Conservation (phyloP, 2,888 invertebrate species). For the Phalangium opilio region DNA sequence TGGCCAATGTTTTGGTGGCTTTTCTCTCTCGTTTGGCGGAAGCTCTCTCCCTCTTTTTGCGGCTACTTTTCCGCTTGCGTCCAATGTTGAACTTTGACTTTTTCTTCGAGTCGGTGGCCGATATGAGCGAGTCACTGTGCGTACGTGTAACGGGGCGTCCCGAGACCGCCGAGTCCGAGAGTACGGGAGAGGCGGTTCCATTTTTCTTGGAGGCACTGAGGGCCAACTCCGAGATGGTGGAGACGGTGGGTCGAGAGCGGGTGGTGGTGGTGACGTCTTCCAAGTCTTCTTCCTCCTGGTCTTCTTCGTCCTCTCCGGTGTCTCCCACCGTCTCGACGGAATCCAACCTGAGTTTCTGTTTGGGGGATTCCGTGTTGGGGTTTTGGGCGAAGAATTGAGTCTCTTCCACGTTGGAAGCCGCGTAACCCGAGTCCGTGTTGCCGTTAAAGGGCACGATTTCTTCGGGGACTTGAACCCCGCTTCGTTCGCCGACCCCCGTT, state of each 20-base stretch:
- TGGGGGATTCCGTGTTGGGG: neutral
- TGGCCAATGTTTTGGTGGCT: conserved; percentile 93
- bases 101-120: conserved; percentile 14
- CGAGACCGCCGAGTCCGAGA: neutral
- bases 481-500: neutral
- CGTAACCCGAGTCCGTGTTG: conserved; percentile 71
- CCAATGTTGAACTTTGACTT: conserved; percentile 23
- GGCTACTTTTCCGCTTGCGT: conserved; percentile 72
- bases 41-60: conserved; percentile 85
- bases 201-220: conserved; percentile 29
- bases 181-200: conserved; percentile 55
- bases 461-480: conserved; percentile 5
- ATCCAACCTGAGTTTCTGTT: too few relatives aligned
- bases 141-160: too few relatives aligned
- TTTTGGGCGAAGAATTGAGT: conserved; percentile 23
- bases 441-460: conserved; percentile 32
- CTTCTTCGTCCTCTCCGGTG: too few relatives aligned
- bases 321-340: too few relatives aligned
- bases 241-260: too few relatives aligned
- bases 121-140: conserved; percentile 2
- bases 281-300: too few relatives aligned
- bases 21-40: conserved; percentile 88
- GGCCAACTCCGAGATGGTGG: conserved; percentile 55
- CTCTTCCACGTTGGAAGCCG: conserved; percentile 43
- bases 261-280: too few relatives aligned